Percentiles rank a stretch among this genome's conserved stretches.
Conservation (phyloP, 2,888 invertebrate species). For the Sthenelais limicola region DNA sequence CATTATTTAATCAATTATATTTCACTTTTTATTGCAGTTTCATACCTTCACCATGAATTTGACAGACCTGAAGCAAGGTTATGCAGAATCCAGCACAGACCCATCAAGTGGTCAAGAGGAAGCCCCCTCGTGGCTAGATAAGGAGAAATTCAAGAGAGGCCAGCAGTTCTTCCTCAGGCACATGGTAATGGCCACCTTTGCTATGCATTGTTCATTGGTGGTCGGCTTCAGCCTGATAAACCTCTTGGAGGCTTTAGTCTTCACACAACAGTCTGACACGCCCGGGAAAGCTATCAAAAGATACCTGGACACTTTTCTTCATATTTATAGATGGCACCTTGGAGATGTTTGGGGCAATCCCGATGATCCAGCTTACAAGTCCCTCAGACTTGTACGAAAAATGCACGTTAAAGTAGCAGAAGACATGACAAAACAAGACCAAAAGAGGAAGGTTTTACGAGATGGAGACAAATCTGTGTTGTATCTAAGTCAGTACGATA, state of each 20-base stretch:
- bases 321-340: constrained; percentile 85
- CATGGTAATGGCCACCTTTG: constrained; percentile 80
- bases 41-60: constrained; percentile 6
- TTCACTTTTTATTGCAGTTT: too few relatives aligned
- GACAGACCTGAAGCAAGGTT: not conserved
- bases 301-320: constrained; percentile 85
- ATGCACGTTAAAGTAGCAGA: constrained; percentile 76
- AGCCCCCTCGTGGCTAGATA: constrained; percentile 73
- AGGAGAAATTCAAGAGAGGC: constrained; percentile 75
- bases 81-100: not conserved
- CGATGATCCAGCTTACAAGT: constrained; percentile 72
- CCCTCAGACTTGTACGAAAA: constrained; percentile 72
- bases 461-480: too few relatives aligned
- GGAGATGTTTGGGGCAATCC: constrained; percentile 78
- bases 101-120: not conserved
- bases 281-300: constrained; percentile 81
- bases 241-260: constrained; percentile 80
- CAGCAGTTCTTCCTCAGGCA: constrained; percentile 82
- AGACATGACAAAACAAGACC: constrained; percentile 57
- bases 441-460: constrained; percentile 63
- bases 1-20: too few relatives aligned
- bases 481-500: constrained; percentile 84
- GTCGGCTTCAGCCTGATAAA: constrained; percentile 83
- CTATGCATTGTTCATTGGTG: constrained; percentile 84
- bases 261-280: constrained; percentile 81